Evolutionary conservation across 1,140 invertebrate species (phyloP).

Genomic region (Sitophilus oryzae): DNA sequence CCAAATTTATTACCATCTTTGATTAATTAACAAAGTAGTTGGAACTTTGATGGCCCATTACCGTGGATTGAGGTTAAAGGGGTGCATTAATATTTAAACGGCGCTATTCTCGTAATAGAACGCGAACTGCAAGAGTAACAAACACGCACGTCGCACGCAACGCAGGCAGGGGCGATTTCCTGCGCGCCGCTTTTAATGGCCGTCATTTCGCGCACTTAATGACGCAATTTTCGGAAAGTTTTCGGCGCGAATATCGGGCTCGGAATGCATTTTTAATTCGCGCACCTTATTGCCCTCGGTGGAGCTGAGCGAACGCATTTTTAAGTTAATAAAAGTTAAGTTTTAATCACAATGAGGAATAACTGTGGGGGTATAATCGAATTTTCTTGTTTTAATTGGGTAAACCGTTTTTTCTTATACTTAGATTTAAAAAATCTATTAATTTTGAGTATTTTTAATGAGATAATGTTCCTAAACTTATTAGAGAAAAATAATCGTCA

Average conservation of each 20-base stretch:
- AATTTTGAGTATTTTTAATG: no score
- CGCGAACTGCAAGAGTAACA: conserved; percentile 13
- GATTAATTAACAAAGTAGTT: conserved; percentile 25
- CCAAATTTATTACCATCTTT: conserved; percentile 20
- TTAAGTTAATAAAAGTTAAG: no score
- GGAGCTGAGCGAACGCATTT: no score
- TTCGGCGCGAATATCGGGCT: background rate
- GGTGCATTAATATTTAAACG: conserved; percentile 22
- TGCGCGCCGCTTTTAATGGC: conserved; percentile 1
- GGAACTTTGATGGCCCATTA: conserved; percentile 23
- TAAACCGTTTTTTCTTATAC: no score
- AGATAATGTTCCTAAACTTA: no score
- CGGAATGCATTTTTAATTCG: background rate
- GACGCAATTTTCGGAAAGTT: background rate
- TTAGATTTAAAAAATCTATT: no score
- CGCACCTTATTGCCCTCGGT: background rate
- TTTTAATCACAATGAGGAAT: no score
- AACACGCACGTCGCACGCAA: conserved; percentile 21
- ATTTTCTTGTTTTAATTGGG: no score
- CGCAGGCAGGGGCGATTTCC: conserved; percentile 9
- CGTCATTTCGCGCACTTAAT: conserved; percentile 1
- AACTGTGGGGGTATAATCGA: no score
- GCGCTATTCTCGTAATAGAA: conserved; percentile 11
- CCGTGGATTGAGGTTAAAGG: conserved; percentile 17
- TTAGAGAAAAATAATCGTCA: no score